Percentiles rank a stretch among this genome's conserved stretches.
Conservation (phyloP, 2,888 invertebrate genomes). For the Tuberolachnus salignus region DNA sequence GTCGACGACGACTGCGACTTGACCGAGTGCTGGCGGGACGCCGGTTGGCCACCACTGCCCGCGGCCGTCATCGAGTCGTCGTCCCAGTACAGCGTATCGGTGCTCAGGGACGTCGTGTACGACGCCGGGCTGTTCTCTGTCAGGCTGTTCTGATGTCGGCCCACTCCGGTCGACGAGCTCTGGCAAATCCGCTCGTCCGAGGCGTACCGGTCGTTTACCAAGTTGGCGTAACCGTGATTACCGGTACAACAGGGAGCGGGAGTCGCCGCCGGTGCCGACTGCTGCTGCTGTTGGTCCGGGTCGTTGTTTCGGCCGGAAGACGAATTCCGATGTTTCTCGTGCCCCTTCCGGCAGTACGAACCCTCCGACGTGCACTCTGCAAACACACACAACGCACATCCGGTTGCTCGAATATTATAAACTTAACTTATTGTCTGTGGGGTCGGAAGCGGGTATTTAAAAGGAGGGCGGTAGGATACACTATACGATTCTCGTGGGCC, state of each 20-base stretch:
- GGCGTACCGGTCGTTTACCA: constrained; percentile 39
- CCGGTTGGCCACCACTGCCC: constrained; percentile 43
- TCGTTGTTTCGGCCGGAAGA: neutral
- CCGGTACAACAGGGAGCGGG: neutral
- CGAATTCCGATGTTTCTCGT: constrained; percentile 40
- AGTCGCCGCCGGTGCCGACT: neutral
- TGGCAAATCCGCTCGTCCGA: constrained; percentile 51
- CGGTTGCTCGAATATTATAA: constrained; percentile 28
- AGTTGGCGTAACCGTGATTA: constrained; percentile 27
- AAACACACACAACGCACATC: constrained; percentile 24
- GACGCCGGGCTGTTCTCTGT: constrained; percentile 77
- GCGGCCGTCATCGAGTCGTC: constrained; percentile 57
- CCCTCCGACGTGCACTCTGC: constrained; percentile 50
- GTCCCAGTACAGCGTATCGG: constrained; percentile 87
- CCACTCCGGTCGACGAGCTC: constrained; percentile 61
- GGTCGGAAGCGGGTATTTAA: too few species aligned
- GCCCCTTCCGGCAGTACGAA: constrained; percentile 44
- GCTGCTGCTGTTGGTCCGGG: neutral
- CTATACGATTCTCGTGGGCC: too few species aligned
- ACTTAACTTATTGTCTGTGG: neutral
- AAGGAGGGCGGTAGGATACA: too few species aligned
- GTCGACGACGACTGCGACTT: constrained; percentile 59
- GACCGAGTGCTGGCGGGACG: constrained; percentile 60
- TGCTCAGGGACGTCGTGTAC: constrained; percentile 84
- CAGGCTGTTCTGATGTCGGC: constrained; percentile 61